Evolutionary conservation across 2,888 invertebrate genomes (phyloP).

Genomic region (Carpatolechia fugitivella): DNA sequence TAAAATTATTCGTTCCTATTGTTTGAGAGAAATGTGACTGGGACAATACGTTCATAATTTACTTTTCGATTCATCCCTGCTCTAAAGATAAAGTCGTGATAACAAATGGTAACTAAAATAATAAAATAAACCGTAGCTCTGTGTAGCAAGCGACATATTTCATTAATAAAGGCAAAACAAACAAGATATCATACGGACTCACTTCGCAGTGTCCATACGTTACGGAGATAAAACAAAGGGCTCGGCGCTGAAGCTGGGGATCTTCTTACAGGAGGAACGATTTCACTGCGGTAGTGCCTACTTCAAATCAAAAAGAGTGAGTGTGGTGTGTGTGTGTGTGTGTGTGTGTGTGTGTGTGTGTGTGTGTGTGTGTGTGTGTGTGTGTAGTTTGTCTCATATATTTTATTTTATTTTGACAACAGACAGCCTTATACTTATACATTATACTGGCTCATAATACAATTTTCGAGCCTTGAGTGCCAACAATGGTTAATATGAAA

Average conservation of each 20-base stretch:
- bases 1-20: constrained; percentile 72
- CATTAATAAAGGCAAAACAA: constrained; percentile 78
- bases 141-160: constrained; percentile 75
- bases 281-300: background rate
- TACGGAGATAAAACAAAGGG: constrained; percentile 78
- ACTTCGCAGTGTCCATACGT: constrained; percentile 79
- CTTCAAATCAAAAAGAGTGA: background rate
- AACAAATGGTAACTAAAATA: constrained; percentile 79
- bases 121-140: constrained; percentile 66
- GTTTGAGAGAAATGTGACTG: constrained; percentile 65
- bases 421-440: no score
- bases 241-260: constrained; percentile 27
- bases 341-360: no score
- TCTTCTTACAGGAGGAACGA: background rate
- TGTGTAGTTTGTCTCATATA: no score
- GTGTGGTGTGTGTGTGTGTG: no score
- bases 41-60: constrained; percentile 77
- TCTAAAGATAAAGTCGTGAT: constrained; percentile 78
- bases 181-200: constrained; percentile 71
- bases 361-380: no score
- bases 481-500: no score
- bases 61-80: constrained; percentile 72
- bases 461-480: no score
- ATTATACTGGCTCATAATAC: no score
- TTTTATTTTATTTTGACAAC: no score